These are phyloP conservation scores for Caenorhabditis sp. DNA, from an alignment of 2,888 invertebrate genomes.

Conservation along the genomic window DNA sequence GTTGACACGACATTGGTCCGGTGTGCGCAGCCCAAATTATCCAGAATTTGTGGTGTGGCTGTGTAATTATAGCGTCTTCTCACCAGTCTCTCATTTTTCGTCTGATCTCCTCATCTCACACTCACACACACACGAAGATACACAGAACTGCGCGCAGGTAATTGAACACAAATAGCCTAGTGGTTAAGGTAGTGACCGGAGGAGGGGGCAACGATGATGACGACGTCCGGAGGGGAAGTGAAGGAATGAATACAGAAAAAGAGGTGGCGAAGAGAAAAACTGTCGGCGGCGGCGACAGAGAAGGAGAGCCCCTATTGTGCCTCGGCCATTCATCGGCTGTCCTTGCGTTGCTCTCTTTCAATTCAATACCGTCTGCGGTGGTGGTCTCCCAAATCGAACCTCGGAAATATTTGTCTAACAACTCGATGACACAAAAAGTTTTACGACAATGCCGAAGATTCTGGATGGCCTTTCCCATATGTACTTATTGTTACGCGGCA, in stretches of 20 bases:
- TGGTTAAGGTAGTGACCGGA: conserved; percentile 37
- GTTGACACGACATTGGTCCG: conserved; percentile 52
- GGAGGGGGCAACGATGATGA: conserved; percentile 48
- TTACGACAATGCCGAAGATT: conserved; percentile 56
- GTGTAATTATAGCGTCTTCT: conserved; percentile 58
- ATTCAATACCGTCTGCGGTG: conserved; percentile 62
- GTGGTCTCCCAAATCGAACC: conserved; percentile 58
- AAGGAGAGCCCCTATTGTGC: conserved; percentile 59
- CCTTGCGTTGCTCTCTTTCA: conserved; percentile 59
- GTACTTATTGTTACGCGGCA: conserved; percentile 42
- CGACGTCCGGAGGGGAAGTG: conserved; percentile 55
- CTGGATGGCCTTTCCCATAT: conserved; percentile 42
- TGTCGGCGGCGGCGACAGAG: conserved; percentile 41
- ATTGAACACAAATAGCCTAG: conserved; percentile 60
- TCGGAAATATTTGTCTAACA: conserved; percentile 63
- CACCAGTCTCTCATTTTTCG: conserved; percentile 34
- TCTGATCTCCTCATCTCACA: conserved; percentile 33
- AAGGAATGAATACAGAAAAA: conserved; percentile 24
- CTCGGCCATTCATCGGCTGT: conserved; percentile 55
- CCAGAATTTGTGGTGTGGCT: conserved; percentile 48
- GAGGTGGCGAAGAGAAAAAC: conserved; percentile 19
- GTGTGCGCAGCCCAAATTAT: conserved; percentile 34
- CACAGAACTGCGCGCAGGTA: conserved; percentile 51
- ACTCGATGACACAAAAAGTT: conserved; percentile 65
- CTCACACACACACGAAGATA: conserved; percentile 30